Evolutionary conservation across 2,888 invertebrate genomes (phyloP).

Genomic region (Pachliopta kotzebuea): DNA sequence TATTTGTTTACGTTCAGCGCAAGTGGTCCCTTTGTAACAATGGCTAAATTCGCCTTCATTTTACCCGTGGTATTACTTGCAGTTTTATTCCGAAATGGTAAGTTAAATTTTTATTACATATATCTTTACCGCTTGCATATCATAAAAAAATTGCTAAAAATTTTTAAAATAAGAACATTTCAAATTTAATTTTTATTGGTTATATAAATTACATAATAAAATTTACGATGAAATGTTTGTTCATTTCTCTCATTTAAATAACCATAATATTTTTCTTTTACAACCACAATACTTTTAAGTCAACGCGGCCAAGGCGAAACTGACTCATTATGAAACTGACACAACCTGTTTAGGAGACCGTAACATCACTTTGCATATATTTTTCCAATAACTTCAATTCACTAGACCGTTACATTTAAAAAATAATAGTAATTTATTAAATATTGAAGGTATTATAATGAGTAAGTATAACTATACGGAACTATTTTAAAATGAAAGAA

Average conservation of each 20-base stretch:
- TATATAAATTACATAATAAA: neutral
- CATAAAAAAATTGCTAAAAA: neutral
- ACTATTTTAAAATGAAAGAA: too few relatives aligned
- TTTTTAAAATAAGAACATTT: neutral
- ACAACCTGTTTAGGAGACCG: constrained; percentile 42
- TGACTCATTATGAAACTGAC: constrained; percentile 39
- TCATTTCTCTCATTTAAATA: neutral
- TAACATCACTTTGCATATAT: constrained; percentile 30
- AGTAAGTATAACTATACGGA: too few relatives aligned
- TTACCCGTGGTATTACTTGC: constrained; percentile 67
- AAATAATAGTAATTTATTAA: neutral
- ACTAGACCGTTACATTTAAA: constrained; percentile 3
- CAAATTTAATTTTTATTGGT: neutral
- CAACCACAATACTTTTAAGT: constrained; percentile 25
- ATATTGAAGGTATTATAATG: neutral
- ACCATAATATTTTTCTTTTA: neutral
- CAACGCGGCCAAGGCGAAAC: constrained; percentile 33
- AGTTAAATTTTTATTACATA: constrained; percentile 36
- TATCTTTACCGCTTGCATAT: neutral
- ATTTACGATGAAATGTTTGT: neutral
- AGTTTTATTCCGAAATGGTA: constrained; percentile 62
- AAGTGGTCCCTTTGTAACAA: constrained; percentile 47
- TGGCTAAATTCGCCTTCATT: constrained; percentile 61
- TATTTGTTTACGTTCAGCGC: constrained; percentile 42
- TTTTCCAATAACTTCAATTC: constrained; percentile 3